Percentiles rank a stretch among this genome's conserved stretches.
phyloP scores from a whole-genome alignment of 2,888 invertebrate species.

The Lasioglossum leucozonium region DNA sequence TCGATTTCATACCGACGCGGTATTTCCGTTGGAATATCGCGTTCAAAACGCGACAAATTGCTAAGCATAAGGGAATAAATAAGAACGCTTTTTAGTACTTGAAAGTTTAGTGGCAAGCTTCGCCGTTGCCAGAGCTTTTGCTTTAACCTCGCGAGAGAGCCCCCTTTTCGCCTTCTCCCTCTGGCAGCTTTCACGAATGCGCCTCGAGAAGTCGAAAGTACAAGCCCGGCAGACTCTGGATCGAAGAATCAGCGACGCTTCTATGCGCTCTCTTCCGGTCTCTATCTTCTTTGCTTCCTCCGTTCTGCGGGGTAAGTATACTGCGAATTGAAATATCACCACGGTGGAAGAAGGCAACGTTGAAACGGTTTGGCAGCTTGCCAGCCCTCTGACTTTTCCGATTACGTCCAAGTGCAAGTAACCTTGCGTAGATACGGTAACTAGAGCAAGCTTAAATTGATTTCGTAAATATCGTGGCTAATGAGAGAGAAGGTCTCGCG shows the following conservation, averaged over 20 bases:
- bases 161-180: background rate
- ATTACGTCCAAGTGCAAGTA: conserved; percentile 72
- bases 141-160: background rate
- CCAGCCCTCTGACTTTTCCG: conserved; percentile 74
- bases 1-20: background rate
- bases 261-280: conserved; percentile 40
- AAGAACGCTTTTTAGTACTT: conserved; percentile 43
- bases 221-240: conserved; percentile 38
- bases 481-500: conserved; percentile 56
- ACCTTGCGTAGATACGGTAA: conserved; percentile 66
- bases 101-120: conserved; percentile 41
- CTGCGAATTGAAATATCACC: conserved; percentile 76
- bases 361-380: conserved; percentile 78
- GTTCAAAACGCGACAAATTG: conserved; percentile 36
- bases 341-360: conserved; percentile 69
- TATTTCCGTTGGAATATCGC: background rate
- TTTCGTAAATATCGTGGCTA: conserved; percentile 55
- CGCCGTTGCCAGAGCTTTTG: conserved; percentile 23
- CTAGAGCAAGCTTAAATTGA: conserved; percentile 46
- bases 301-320: conserved; percentile 54
- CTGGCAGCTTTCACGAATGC: conserved; percentile 60
- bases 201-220: conserved; percentile 58
- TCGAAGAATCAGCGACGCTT: conserved; percentile 53
- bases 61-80: conserved; percentile 48
- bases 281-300: conserved; percentile 40